Evolutionary conservation across 2,888 invertebrate genomes (phyloP), one percentile per base, ranked within the genome.

Genomic region (Drosophila aldrichi): DNA sequence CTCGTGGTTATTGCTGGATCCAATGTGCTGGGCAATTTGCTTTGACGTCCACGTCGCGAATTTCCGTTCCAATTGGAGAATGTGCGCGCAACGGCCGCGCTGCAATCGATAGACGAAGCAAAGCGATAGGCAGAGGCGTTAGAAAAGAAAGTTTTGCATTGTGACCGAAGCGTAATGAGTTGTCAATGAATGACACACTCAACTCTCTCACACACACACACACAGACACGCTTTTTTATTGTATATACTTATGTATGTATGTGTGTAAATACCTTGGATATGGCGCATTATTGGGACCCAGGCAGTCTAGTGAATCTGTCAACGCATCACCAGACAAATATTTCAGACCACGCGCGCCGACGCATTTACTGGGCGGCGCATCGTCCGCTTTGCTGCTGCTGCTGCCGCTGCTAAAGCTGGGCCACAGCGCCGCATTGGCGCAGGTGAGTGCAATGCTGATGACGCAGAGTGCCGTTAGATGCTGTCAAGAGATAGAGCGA

Each of bases 241-340:
- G 2, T 32, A n/a, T 48, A n/a, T 29, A 10, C 3, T 2, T 18
- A 18, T 32, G 40, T 38, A 54, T 51, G 1, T 18, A 18, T 32
- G 38, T 41, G 51, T 54, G 55, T 38, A 79, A 94, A 94, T 94
- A 97, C 97, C 95, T 95, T 71, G 97, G 97, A 94, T 97, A 98
- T 60, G 96, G 96, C 81, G 95, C 93, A 81, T 97, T 96, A 88
- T 97, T 96, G 8, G 97, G 97, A 22, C 97, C 97, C 59, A 96
- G 92, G 84, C 97, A 97, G 89, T 97, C 96, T 25, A 94, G 93
- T 9, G 96, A 94, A 92, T 96, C 97, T 78, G 95, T 95, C 54
- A 98, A 93, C 9, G 97, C 97, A 92, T 98, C 97, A 20, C 98
- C 98, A 95, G 97, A 97, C 22, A 97, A 94, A 92, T 97, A 97